Conservation (phyloP, 2,888 invertebrate species). For the Conomelus anceps region DNA sequence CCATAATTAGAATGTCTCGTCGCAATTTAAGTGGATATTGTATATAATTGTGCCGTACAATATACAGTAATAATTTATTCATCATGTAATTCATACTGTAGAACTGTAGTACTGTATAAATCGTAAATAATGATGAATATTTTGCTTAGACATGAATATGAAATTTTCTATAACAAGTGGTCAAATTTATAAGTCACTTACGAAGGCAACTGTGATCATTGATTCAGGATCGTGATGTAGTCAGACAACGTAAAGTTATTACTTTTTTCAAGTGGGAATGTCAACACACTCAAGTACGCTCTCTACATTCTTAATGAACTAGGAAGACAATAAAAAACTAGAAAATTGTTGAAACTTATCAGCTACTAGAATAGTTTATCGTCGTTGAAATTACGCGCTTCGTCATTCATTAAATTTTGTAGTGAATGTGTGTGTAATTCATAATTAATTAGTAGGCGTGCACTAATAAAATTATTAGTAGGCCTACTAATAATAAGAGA, state of each 20-base stretch:
- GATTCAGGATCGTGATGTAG: neutral
- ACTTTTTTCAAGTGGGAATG: neutral
- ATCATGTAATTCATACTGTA: neutral
- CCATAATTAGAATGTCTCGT: too few species aligned
- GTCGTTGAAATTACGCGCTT: neutral
- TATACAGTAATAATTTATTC: too few species aligned
- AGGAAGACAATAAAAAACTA: neutral
- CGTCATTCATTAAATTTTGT: neutral
- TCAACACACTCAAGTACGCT: neutral
- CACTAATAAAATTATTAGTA: too few species aligned
- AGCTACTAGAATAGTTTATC: neutral
- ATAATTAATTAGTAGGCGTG: neutral
- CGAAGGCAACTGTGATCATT: neutral
- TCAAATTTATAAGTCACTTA: neutral
- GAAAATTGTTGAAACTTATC: neutral
- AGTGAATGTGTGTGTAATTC: neutral
- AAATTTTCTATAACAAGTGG: neutral
- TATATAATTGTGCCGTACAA: too few species aligned
- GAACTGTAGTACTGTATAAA: neutral
- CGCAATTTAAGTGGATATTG: too few species aligned
- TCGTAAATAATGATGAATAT: neutral
- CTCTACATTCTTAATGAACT: neutral
- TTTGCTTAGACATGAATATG: neutral
- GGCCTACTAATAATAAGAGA: too few species aligned
- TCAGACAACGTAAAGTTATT: neutral